A percentile compares a stretch with the other conserved stretches of the same genome.
Evolutionary conservation across 1,140 invertebrate genomes (phyloP).

Genomic region (Caenorhabditis tropicalis): DNA sequence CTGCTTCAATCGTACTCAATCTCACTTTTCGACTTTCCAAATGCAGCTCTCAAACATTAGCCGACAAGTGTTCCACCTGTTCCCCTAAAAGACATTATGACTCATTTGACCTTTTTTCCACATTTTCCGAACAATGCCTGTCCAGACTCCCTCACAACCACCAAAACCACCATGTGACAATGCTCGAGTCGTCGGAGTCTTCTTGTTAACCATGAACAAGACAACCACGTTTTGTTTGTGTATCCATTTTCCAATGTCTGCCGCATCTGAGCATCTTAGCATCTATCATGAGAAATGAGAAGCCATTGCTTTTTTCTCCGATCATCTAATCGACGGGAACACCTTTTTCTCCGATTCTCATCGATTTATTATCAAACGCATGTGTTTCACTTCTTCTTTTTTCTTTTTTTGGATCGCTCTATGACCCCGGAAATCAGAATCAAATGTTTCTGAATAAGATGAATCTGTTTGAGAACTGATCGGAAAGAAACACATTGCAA

Average conservation of each 20-base stretch:
- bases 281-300: constrained; percentile 14
- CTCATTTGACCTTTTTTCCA: constrained; percentile 31
- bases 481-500: constrained; percentile 15
- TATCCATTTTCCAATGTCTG: constrained; percentile 27
- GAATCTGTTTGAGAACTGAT: not conserved
- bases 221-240: constrained; percentile 41
- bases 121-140: constrained; percentile 15
- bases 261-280: constrained; percentile 29
- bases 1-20: too few species aligned
- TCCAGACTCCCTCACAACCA: not conserved
- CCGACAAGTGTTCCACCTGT: constrained; percentile 19
- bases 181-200: constrained; percentile 1
- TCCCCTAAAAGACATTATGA: not conserved
- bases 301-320: not conserved
- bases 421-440: not conserved
- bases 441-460: constrained; percentile 25
- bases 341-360: not conserved
- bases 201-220: constrained; percentile 16
- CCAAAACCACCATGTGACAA: constrained; percentile 31
- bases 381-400: not conserved
- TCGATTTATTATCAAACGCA: not conserved
- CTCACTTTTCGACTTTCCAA: too few species aligned
- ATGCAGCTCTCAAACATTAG: not conserved
- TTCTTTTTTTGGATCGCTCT: not conserved
- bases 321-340: constrained; percentile 11